Conservation (phyloP, 1,140 invertebrate species). For the Brachionus sp. region DNA sequence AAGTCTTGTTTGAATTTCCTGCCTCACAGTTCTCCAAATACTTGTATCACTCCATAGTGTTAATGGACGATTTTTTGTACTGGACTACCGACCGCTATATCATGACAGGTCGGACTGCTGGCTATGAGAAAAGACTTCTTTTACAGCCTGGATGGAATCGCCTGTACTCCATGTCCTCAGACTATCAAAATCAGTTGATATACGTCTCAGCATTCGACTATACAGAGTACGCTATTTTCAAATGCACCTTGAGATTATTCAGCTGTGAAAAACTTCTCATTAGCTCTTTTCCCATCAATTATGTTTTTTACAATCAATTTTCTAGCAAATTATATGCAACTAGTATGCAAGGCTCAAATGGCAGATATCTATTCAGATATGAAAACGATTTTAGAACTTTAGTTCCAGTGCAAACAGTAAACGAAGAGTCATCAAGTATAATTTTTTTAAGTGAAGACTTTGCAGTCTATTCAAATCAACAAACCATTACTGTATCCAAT, state of each 20-base stretch:
- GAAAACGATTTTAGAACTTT: conserved; percentile 23
- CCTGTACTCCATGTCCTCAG: conserved; percentile 3
- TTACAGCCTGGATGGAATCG: conserved; percentile 41
- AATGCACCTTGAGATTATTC: conserved; percentile 7
- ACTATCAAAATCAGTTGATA: conserved; percentile 1
- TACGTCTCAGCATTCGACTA: conserved; percentile 31
- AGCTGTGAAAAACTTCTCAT: neutral
- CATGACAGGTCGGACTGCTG: conserved; percentile 26
- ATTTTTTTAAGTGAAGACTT: conserved; percentile 37
- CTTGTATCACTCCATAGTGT: conserved; percentile 30
- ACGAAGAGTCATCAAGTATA: neutral
- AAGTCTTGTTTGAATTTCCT: conserved; percentile 40
- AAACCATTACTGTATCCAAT: neutral
- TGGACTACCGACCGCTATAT: conserved; percentile 42
- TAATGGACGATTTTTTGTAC: conserved; percentile 44
- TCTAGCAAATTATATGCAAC: neutral
- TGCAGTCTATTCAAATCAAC: conserved; percentile 25
- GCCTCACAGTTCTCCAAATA: conserved; percentile 41
- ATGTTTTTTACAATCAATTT: conserved; percentile 21
- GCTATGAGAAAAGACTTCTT: conserved; percentile 38
- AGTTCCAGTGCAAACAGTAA: neutral
- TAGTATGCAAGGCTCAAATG: conserved; percentile 12
- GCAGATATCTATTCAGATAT: neutral
- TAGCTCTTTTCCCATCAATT: neutral
- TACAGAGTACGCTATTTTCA: conserved; percentile 26